Evolutionary conservation across 2,113 vertebrate species (phyloP), one percentile per base, ranked within the genome.

Genomic region (Piprites chloris): DNA sequence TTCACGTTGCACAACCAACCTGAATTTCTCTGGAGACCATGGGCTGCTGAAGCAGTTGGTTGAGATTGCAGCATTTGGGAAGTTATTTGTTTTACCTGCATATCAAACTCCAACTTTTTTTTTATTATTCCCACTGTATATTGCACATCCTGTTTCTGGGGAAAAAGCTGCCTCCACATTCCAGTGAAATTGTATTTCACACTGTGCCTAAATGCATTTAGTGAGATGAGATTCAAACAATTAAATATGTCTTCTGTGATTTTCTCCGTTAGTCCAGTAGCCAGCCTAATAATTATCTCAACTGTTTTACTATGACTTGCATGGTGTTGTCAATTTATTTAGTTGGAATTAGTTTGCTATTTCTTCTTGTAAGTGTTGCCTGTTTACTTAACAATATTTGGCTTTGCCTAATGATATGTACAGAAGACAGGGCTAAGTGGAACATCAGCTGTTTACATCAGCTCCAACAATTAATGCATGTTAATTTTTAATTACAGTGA

Each of bases 401-500:
- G 96, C 97, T 98, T 98, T 98, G 98, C 97, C 98, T 98, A 98
- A 98, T 98, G 98, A 98, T 98, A 98, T 99, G 98, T 99, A 99
- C 98, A 98, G 98, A 99, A 99, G 98, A 98, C 98, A 98, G 97
- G 98, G 98, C 98, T 98, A 99, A 99, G 98, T 99, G 98, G 98
- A 98, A 99, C 98, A 98, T 99, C 99, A 99, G 98, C 98, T 98
- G 99, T 99, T 99, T 99, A 98, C 98, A 98, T 99, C 98, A 98
- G 98, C 98, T 98, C 98, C 98, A 98, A 98, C 98, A 99, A 99
- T 99, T 99, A 99, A 99, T 99, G 98, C 98, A 98, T 98, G 99
- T 99, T 99, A 99, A 99, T 99, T 99, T 99, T 99, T 99, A 99
- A 99, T 99, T 99, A 99, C 98, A 98, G 98, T 98, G 98, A 99